These are phyloP conservation scores for Cisticola juncidis DNA, from an alignment of 2,113 vertebrate genomes.

Conservation along the genomic window DNA sequence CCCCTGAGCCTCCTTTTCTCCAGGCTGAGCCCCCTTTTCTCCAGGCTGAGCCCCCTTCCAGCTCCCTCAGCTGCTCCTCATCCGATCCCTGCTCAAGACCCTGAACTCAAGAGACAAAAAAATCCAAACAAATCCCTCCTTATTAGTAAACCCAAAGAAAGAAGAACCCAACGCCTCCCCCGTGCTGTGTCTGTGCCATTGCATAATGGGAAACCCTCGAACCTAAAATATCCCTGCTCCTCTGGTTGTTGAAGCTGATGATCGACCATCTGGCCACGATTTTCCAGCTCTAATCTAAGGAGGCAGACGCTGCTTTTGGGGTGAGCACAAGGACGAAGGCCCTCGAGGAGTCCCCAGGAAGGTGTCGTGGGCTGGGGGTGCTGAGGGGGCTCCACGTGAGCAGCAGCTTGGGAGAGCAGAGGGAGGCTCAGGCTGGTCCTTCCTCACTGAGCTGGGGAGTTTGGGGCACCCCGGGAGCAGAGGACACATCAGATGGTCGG, in stretches of 20 bases:
- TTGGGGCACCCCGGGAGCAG: background rate
- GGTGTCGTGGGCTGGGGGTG: background rate
- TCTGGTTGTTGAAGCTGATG: background rate
- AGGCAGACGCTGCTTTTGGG: background rate
- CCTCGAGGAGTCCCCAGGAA: background rate
- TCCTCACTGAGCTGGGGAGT: fast-evolving
- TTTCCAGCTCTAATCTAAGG: background rate
- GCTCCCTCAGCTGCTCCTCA: background rate
- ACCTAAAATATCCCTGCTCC: background rate
- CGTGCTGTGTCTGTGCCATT: background rate
- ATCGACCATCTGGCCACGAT: background rate
- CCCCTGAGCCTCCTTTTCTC: background rate
- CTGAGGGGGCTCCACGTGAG: background rate
- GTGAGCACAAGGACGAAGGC: background rate
- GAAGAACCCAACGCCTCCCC: background rate
- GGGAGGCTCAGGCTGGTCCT: background rate
- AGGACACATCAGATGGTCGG: background rate
- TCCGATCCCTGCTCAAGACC: background rate
- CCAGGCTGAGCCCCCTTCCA: background rate
- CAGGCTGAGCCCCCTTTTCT: background rate
- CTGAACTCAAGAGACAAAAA: background rate
- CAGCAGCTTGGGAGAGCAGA: background rate
- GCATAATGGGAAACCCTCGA: background rate
- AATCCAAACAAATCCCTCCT: background rate
- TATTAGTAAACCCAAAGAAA: background rate